Evolutionary conservation across 2,797 vertebrate genomes (phyloP).

Genomic region (Clamator glandarius): DNA sequence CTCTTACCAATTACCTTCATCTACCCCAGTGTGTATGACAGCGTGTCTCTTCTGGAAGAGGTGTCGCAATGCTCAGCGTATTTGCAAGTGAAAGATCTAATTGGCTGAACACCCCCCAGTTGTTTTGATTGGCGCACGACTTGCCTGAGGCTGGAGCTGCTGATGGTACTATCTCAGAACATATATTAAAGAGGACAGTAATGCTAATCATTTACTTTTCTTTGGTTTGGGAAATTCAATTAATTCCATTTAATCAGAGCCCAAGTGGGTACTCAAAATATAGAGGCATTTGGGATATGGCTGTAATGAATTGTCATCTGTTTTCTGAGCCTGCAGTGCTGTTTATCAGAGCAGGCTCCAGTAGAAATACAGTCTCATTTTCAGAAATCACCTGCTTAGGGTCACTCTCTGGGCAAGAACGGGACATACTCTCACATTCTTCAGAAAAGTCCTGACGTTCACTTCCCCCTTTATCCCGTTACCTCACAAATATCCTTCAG

Average conservation of each 20-base stretch:
- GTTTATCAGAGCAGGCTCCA: background rate
- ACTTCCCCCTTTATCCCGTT: background rate
- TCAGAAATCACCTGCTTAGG: background rate
- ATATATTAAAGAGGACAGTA: background rate
- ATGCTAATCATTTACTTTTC: constrained; percentile 2
- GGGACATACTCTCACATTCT: background rate
- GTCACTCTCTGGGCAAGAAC: background rate
- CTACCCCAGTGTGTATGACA: background rate
- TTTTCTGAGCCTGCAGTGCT: background rate
- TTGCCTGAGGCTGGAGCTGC: constrained; percentile 5
- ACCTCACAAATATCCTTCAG: constrained; percentile 98
- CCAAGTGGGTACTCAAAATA: background rate
- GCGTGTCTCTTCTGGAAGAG: background rate
- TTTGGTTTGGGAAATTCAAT: constrained; percentile 15
- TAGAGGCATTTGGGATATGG: background rate
- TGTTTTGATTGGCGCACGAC: background rate
- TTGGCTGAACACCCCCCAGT: background rate
- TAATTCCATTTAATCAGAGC: constrained; percentile 44
- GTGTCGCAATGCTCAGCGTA: background rate
- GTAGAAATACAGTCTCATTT: background rate
- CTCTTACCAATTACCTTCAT: background rate
- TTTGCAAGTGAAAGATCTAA: background rate
- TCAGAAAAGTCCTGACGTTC: background rate
- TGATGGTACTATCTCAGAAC: background rate
- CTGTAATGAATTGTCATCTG: background rate